A percentile compares a stretch with the other conserved stretches of the same genome.
Evolutionary conservation across 2,113 vertebrate species (phyloP).

Genomic region (Sinocyclocheilus anshuiensis): DNA sequence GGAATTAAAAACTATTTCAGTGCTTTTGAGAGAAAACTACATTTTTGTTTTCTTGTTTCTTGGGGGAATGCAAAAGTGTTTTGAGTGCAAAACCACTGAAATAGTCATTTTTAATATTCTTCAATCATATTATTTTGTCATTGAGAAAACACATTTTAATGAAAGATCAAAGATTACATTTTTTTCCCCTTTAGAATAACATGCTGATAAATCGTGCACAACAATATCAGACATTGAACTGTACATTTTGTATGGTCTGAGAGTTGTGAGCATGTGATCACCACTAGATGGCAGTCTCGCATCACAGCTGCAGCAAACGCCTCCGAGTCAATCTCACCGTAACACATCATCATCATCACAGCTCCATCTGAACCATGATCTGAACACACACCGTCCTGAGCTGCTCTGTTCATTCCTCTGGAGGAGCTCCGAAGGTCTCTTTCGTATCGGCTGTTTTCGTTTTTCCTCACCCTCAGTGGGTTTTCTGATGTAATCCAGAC

Average conservation of each 20-base stretch:
- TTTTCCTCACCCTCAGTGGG: background rate
- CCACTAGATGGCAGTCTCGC: slow-evolving; percentile 67
- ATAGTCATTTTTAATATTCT: background rate
- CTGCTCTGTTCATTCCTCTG: background rate
- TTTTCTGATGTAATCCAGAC: background rate
- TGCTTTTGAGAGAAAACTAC: background rate
- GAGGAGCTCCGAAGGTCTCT: background rate
- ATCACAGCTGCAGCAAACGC: slow-evolving; percentile 40
- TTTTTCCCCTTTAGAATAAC: background rate
- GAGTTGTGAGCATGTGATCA: background rate
- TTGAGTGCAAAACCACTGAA: background rate
- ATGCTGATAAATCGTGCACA: background rate
- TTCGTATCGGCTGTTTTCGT: background rate
- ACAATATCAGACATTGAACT: background rate
- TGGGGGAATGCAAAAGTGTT: too few relatives aligned
- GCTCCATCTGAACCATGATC: background rate
- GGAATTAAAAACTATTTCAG: too few relatives aligned
- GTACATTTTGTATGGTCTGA: background rate
- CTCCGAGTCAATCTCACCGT: slow-evolving; percentile 42
- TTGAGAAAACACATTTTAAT: background rate
- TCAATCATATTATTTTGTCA: background rate
- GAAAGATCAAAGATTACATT: background rate
- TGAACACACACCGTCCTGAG: background rate
- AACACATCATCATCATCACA: background rate
- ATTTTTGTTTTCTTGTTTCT: too few relatives aligned